These are phyloP conservation scores for Oryzias melastigma DNA, from an alignment of 2,113 vertebrate genomes.

Conservation along the genomic window DNA sequence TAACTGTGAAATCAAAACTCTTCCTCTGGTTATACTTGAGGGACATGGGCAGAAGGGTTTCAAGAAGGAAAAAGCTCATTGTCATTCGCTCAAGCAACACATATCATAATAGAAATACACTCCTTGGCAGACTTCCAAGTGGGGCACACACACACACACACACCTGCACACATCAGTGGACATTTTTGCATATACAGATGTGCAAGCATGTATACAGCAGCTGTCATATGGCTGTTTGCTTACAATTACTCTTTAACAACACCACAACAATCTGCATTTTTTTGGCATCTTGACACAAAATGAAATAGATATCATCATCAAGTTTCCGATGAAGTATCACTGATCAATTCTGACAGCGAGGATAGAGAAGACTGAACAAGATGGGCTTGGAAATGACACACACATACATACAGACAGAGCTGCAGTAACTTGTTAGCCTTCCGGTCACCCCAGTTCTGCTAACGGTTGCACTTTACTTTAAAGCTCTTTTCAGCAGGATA, in stretches of 20 bases:
- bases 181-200: slow-evolving; percentile 24
- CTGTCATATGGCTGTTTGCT: slow-evolving; percentile 24
- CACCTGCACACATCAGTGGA: slow-evolving; percentile 9
- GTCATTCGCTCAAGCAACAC: slow-evolving; percentile 3
- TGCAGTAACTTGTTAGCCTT: slow-evolving; percentile 73
- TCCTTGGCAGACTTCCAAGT: slow-evolving; percentile 31
- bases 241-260: slow-evolving; percentile 18
- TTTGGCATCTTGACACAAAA: neutral
- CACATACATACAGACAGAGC: slow-evolving; percentile 27
- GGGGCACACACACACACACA: slow-evolving; percentile 2
- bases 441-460: slow-evolving; percentile 75
- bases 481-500: slow-evolving; percentile 69
- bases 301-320: slow-evolving; percentile 31
- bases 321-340: slow-evolving; percentile 37
- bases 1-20: too few species aligned
- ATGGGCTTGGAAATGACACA: slow-evolving; percentile 34
- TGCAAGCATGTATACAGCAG: slow-evolving; percentile 7
- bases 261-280: slow-evolving; percentile 19
- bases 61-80: slow-evolving; percentile 7
- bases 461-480: slow-evolving; percentile 79
- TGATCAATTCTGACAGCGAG: slow-evolving; percentile 27
- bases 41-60: too few species aligned
- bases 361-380: slow-evolving; percentile 32
- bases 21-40: too few species aligned
- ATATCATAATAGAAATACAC: slow-evolving; percentile 1